Conservation (phyloP, 2,888 invertebrate species). For the Plagodis pulveraria region DNA sequence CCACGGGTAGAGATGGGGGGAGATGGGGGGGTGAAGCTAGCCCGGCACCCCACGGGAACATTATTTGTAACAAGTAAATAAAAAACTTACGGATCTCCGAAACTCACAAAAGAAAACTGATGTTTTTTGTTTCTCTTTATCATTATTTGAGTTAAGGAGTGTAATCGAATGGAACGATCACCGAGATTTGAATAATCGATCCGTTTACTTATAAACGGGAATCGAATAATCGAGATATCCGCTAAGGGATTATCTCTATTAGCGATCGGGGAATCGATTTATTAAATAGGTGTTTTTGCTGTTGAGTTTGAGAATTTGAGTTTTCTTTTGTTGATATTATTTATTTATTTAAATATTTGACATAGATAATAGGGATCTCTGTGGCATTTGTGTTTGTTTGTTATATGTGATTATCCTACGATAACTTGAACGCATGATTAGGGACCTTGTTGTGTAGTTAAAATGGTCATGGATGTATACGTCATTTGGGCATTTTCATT, state of each 20-base stretch:
- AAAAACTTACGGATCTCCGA: slow-evolving; percentile 10
- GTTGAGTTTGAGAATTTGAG: slow-evolving; percentile 5
- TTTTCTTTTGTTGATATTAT: not conserved
- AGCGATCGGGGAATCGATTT: slow-evolving; percentile 31
- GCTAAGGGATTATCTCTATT: slow-evolving; percentile 15
- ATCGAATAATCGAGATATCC: slow-evolving; percentile 33
- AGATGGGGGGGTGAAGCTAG: no score
- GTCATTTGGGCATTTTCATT: no score
- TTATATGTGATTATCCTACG: no score
- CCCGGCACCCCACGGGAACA: no score
- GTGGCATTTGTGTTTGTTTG: no score
- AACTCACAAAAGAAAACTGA: slow-evolving; percentile 15
- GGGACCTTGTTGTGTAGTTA: no score
- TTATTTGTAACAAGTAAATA: no score
- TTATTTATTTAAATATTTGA: no score
- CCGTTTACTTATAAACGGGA: slow-evolving; percentile 28
- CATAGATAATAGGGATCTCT: no score
- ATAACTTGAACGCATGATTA: no score
- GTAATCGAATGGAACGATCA: slow-evolving; percentile 33
- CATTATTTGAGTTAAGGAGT: slow-evolving; percentile 23
- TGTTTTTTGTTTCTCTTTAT: slow-evolving; percentile 18
- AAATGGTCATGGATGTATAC: no score
- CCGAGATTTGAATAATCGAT: slow-evolving; percentile 36
- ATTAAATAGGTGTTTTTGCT: slow-evolving; percentile 22
- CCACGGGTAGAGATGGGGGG: no score